Conservation (phyloP, 1,140 invertebrate species). For the Calephelis nemesis region DNA sequence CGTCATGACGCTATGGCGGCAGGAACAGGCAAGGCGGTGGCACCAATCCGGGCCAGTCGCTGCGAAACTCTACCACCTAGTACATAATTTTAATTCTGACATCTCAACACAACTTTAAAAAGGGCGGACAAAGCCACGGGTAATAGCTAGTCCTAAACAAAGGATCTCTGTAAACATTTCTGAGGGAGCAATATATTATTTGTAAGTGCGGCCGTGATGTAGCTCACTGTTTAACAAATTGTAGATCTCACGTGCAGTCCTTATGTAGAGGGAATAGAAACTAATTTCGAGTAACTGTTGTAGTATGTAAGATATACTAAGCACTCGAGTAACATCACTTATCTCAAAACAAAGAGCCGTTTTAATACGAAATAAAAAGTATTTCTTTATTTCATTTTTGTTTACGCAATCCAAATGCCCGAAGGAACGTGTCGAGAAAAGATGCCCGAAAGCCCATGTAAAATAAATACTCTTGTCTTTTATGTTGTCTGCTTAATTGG, state of each 20-base stretch:
- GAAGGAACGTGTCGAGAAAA: conserved; percentile 7
- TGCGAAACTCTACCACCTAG: too few species aligned
- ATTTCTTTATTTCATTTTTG: conserved; percentile 27
- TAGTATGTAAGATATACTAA: conserved; percentile 11
- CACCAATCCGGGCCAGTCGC: too few species aligned
- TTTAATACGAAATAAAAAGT: conserved; percentile 40
- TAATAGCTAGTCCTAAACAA: background rate
- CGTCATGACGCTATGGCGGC: too few species aligned
- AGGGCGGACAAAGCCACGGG: too few species aligned
- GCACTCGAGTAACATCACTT: conserved; percentile 35
- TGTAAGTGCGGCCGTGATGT: conserved; percentile 11
- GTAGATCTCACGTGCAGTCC: background rate
- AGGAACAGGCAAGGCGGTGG: too few species aligned
- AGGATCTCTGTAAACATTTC: conserved; percentile 11
- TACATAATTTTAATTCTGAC: too few species aligned
- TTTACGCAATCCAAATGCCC: conserved; percentile 10
- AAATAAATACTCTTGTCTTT: background rate
- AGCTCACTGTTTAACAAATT: conserved; percentile 8
- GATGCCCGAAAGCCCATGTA: background rate
- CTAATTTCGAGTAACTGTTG: background rate
- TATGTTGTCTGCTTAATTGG: background rate
- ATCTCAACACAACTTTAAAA: too few species aligned
- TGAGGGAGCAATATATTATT: conserved; percentile 10
- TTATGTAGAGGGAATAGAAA: background rate
- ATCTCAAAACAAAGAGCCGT: conserved; percentile 41